Base-by-base conservation (phyloP, 2,888 invertebrate species). In the Pecten maximus region DNA sequence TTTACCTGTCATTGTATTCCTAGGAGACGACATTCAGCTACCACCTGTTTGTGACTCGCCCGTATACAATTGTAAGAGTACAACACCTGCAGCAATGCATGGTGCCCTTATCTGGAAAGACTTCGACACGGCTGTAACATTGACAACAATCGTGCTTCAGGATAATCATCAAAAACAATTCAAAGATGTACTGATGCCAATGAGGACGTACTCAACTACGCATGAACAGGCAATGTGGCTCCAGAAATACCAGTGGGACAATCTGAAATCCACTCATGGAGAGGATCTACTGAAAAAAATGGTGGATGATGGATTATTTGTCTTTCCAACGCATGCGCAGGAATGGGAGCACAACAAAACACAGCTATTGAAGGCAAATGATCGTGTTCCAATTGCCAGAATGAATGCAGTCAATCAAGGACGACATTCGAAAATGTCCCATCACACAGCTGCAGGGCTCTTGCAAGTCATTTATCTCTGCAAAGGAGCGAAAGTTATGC, bases 1-100 rank as follows among this genome's bases (percentile, higher is more conserved):
- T 19, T n/a, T 93, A 19, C 92, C 93, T 40, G 91, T 93, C 87
- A 92, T 92, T n/a, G 92, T 93, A 15, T 92, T 93, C 39, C 87
- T 93, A 0, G 93, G 92, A 19, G 92, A 92, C 87, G 92, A 92
- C 90, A 87, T 93, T 16, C 93, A 93, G 86, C 90, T 92, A 19
- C 91, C 92, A 39, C 91, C 92, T 44, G 92, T 92, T 40, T 87
- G 87, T 44, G 92, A 92, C 48, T 89, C 87, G 40, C 92, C 92
- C 40, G 91, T 92, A 48, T 92, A 90, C 54, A 89, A 74, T 8
- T 89, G 87, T 40, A 89, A 88, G 35, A 48, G 88, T 28, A 88
- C 19, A 2, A 60, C 50, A 40, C 88, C 90, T 39, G 90, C 90
- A 40, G 40, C 89, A 28, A 28, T 91, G 54, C 90, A 90, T 86